Base-by-base conservation (phyloP, 2,797 vertebrate species). In the Decapterus maruadsi region DNA sequence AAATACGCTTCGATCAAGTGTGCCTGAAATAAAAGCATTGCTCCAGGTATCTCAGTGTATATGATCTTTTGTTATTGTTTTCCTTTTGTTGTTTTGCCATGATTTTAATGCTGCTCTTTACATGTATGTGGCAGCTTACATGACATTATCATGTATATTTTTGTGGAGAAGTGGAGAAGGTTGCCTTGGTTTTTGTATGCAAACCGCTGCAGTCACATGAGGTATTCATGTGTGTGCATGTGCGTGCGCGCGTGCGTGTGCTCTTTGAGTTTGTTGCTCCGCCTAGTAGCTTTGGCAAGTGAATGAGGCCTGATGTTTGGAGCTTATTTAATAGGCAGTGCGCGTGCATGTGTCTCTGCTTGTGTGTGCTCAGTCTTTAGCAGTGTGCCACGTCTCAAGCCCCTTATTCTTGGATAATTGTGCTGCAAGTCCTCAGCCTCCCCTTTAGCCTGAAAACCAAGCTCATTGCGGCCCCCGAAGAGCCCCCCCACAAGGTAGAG, bases 391-490 rank as follows among this genome's bases (percentile, higher is more conserved):
- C 95, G 95, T 97, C 97, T 97, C 96, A 96, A 98, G 96, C 95
- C 96, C 96, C 97, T 91, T 98, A 97, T 96, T 97, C 96, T 96
- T 96, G 96, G 96, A 97, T 99, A 98, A 99, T 99, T 99, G 97
- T 96, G 96, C 97, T 97, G 96, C 96, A 96, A 97, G 97, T 97
- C 97, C 92, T 98, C 96, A 97, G 95, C 95, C 95, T 97, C 96
- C 96, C 96, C 97, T 95, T 97, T 97, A 96, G 96, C 96, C 97
- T 98, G 97, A 99, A 99, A 98, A 98, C 97, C 97, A 99, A 99
- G 97, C 97, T 99, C 97, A 99, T 99, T 99, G 98, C 98, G 94
- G 95, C 96, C 89, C 87, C 96, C 95, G 96, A 96, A 97, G 96
- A 97, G 96, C 88, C 82, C 87, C 81, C 86, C 72, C 82, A 90